Percentiles rank a stretch among this genome's conserved stretches.
These are phyloP conservation scores for Oryzias dopingdopingensis DNA, from an alignment of 2,797 vertebrate species.

Conservation along the genomic window DNA sequence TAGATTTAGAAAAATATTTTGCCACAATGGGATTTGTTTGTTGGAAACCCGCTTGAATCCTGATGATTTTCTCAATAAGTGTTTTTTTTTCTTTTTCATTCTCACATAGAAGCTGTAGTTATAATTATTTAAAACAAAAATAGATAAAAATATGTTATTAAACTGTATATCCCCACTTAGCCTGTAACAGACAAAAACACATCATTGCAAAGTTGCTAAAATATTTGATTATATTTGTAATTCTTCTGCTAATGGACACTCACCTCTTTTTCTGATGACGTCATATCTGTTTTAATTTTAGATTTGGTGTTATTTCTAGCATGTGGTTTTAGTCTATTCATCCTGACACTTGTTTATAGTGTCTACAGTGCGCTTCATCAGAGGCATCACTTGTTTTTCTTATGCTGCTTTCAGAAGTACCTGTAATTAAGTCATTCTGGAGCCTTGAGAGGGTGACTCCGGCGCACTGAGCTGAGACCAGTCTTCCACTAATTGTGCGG, in stretches of 20 bases:
- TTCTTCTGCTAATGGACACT: too few species aligned
- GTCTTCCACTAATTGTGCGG: conserved; percentile 74
- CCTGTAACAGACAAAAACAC: too few species aligned
- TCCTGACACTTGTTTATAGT: conserved; percentile 30
- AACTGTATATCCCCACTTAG: too few species aligned
- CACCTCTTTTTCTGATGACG: too few species aligned
- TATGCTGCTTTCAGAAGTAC: conserved; percentile 52
- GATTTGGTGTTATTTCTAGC: too few species aligned
- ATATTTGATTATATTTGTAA: too few species aligned
- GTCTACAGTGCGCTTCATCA: conserved; percentile 21
- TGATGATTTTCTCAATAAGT: background rate
- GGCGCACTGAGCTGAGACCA: conserved; percentile 69
- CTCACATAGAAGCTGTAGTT: background rate
- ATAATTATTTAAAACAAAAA: too few species aligned
- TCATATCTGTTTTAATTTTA: too few species aligned
- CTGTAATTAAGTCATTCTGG: conserved; percentile 75
- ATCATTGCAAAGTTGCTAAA: too few species aligned
- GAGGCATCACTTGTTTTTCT: conserved; percentile 16
- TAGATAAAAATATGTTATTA: too few species aligned
- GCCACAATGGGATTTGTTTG: conserved; percentile 6
- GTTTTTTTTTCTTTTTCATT: background rate
- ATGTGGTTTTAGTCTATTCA: background rate
- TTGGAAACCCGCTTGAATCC: background rate
- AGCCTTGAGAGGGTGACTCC: conserved; percentile 62
- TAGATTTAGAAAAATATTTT: conserved; percentile 35